Evolutionary conservation across 2,113 vertebrate genomes (phyloP).

Genomic region (Myrmecophaga tridactyla): DNA sequence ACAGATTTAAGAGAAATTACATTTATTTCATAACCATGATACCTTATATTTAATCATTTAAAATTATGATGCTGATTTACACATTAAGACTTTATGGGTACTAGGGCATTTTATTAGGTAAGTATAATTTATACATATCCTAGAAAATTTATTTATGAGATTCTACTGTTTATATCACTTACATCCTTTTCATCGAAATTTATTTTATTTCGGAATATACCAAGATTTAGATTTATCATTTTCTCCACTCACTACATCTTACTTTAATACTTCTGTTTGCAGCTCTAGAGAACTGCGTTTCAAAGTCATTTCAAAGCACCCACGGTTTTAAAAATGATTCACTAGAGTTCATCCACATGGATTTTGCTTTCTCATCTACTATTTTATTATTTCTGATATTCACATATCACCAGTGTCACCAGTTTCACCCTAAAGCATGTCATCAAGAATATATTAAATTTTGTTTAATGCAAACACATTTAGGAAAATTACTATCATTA

Average conservation of each 20-base stretch:
- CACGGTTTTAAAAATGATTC: neutral
- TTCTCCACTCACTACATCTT: neutral
- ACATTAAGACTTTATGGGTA: neutral
- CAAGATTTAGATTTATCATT: neutral
- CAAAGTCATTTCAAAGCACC: neutral
- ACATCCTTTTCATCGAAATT: neutral
- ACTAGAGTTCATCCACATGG: neutral
- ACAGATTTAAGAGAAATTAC: neutral
- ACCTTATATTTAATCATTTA: neutral
- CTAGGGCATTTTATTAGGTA: neutral
- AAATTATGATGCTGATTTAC: neutral
- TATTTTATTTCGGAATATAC: neutral
- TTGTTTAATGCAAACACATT: slow-evolving; percentile 22
- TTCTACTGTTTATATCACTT: neutral
- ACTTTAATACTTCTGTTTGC: neutral
- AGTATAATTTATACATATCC: neutral
- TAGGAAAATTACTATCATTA: neutral
- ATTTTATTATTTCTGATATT: neutral
- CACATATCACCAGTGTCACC: neutral
- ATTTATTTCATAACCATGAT: neutral
- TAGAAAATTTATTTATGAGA: neutral
- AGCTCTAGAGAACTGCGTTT: neutral
- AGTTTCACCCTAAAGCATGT: neutral
- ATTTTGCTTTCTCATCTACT: neutral
- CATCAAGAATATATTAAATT: slow-evolving; percentile 4